These are phyloP conservation scores for Griposia aprilina DNA, from an alignment of 2,888 invertebrate species.

Conservation along the genomic window DNA sequence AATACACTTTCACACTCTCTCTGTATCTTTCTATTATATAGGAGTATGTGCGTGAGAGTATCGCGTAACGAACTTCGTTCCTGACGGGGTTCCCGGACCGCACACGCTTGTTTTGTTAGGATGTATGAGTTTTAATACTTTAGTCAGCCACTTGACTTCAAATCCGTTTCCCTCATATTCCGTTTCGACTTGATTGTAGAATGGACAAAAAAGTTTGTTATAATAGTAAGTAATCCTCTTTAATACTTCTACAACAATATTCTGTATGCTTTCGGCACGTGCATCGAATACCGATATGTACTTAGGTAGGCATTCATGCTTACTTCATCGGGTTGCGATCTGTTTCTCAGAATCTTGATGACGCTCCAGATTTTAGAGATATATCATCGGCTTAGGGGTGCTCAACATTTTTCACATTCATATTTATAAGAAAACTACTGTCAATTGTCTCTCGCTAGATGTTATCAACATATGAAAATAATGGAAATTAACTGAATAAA, in stretches of 20 bases:
- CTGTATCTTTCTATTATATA: too few relatives aligned
- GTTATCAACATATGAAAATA: not conserved
- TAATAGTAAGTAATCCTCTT: not conserved
- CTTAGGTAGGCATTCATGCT: constrained; percentile 18
- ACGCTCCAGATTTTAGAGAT: constrained; percentile 79
- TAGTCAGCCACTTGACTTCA: too few relatives aligned
- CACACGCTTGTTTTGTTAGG: too few relatives aligned
- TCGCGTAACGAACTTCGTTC: too few relatives aligned
- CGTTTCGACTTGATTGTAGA: not conserved
- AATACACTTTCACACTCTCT: too few relatives aligned
- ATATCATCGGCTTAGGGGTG: constrained; percentile 72
- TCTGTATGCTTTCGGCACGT: constrained; percentile 37
- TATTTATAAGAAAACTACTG: not conserved
- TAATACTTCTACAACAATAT: not conserved
- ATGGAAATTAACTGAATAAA: not conserved
- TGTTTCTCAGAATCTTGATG: constrained; percentile 76
- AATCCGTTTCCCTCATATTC: not conserved
- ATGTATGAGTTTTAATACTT: too few relatives aligned
- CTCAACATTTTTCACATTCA: constrained; percentile 65
- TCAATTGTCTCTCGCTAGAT: not conserved
- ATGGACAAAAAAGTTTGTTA: not conserved
- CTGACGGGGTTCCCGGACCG: too few relatives aligned
- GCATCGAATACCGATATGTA: constrained; percentile 39
- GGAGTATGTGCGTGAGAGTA: too few relatives aligned
- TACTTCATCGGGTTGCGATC: constrained; percentile 65